These are phyloP conservation scores for Lomographa bimaculata DNA, from an alignment of 2,888 invertebrate species.

Conservation along the genomic window DNA sequence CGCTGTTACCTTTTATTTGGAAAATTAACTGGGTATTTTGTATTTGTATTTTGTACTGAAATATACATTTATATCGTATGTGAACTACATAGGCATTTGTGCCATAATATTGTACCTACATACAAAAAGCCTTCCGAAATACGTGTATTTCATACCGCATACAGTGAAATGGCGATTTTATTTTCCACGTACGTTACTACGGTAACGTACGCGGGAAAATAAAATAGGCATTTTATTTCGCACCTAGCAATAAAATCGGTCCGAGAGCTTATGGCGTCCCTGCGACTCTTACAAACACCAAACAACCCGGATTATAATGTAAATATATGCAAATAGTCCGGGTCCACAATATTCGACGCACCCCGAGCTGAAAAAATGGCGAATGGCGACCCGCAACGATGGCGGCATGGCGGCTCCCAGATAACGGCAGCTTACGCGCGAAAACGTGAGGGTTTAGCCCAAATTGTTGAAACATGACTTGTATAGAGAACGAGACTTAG, in stretches of 20 bases:
- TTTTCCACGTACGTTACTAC: too few relatives aligned
- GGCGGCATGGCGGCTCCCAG: slow-evolving; percentile 32
- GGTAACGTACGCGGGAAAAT: too few relatives aligned
- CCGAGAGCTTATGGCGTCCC: slow-evolving; percentile 2
- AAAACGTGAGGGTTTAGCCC: slow-evolving; percentile 61
- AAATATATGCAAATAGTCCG: slow-evolving; percentile 70
- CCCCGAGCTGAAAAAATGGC: slow-evolving; percentile 48
- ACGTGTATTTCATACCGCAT: too few relatives aligned
- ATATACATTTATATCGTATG: too few relatives aligned
- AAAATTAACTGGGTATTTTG: too few relatives aligned
- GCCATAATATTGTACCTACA: too few relatives aligned
- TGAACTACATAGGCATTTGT: too few relatives aligned
- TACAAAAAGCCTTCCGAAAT: too few relatives aligned
- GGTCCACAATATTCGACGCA: slow-evolving; percentile 44
- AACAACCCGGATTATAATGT: slow-evolving; percentile 69
- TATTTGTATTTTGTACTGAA: too few relatives aligned
- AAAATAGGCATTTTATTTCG: too few relatives aligned
- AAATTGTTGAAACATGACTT: slow-evolving; percentile 67
- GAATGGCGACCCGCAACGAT: slow-evolving; percentile 32
- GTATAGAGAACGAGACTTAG: slow-evolving; percentile 48
- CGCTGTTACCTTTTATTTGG: too few relatives aligned
- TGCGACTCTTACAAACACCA: slow-evolving; percentile 38
- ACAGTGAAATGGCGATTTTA: too few relatives aligned
- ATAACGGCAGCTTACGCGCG: slow-evolving; percentile 66
- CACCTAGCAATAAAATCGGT: slow-evolving; percentile 12